These are phyloP conservation scores for Ctenopoma multispine DNA, from an alignment of 2,797 vertebrate genomes.

Conservation along the genomic window DNA sequence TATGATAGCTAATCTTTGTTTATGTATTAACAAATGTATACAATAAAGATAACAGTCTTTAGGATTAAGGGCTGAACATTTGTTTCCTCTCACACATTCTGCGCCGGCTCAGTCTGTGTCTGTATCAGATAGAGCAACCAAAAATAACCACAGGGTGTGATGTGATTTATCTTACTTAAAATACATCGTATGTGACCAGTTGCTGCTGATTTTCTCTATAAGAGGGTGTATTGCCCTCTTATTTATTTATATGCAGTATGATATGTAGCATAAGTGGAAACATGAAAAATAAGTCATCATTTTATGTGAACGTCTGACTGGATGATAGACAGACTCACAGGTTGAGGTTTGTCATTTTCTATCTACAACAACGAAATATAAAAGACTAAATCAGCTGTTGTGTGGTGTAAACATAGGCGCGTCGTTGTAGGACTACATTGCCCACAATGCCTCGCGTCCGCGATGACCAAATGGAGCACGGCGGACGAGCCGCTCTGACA, in stretches of 20 bases:
- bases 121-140: conserved; percentile 29
- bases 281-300: background rate
- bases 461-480: conserved; percentile 65
- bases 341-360: background rate
- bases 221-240: background rate
- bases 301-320: background rate
- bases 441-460: conserved; percentile 66
- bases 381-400: background rate
- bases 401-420: background rate
- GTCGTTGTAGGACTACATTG: conserved; percentile 55
- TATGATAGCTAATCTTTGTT: background rate
- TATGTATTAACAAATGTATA: background rate
- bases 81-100: conserved; percentile 18
- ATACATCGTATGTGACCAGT: conserved; percentile 48
- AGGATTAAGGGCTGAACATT: background rate
- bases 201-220: conserved; percentile 6
- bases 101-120: background rate
- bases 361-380: background rate
- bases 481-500: conserved; percentile 62
- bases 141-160: conserved; percentile 50
- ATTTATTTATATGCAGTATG: background rate
- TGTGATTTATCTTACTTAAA: conserved; percentile 54
- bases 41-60: background rate
- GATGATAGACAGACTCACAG: background rate
- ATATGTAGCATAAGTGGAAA: background rate